Base-by-base conservation (phyloP, 1,140 invertebrate genomes). In the Zaprionus kolodkinae region DNA sequence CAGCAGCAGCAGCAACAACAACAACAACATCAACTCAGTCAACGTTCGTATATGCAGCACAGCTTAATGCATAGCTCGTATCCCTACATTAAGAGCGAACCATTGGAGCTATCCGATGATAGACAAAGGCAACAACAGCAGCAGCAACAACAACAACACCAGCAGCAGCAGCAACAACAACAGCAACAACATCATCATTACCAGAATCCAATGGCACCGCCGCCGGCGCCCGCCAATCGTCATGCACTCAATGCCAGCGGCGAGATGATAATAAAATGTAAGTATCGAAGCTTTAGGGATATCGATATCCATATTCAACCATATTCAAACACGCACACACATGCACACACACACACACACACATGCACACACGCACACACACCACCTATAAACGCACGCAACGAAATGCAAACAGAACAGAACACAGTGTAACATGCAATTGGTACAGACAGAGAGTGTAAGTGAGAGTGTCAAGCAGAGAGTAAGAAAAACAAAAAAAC, bases 181-280 rank as follows among this genome's bases (percentile, higher is more conserved):
- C 69, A 72, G 6, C 69, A 65, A 5, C 69, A 64, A 0, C 74
- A 68, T 15, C 64, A 67, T 6, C 70, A 68, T 35, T 68, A 64
- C 50, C 75, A 57, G 36, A 89, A 76, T 62, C 66, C 85, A 21
- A 88, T 89, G 85, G 81, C 81, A 17, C 85, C 85, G 57, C 85
- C 85, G 21, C 85, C 85, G 55, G 86, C 70, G n/a, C 86, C 76
- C 54, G 63, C 61, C 38, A 78, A 75, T 70, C 76, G 61, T n/a
- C 68, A 71, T 15, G 35, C 67, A 17, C 64, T 68, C 15, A 70
- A 72, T 77, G 75, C 71, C 25, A 67, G 55, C 36, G 54, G 76
- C 40, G 85, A 89, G 55, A 78, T 90, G 81, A 81, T 85, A 81
- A 89, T 89, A 67, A 89, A 89, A 86, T 89, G 85, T 89, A 55